Conservation (phyloP, 2,888 invertebrate species). For the Tipula vernalis region DNA sequence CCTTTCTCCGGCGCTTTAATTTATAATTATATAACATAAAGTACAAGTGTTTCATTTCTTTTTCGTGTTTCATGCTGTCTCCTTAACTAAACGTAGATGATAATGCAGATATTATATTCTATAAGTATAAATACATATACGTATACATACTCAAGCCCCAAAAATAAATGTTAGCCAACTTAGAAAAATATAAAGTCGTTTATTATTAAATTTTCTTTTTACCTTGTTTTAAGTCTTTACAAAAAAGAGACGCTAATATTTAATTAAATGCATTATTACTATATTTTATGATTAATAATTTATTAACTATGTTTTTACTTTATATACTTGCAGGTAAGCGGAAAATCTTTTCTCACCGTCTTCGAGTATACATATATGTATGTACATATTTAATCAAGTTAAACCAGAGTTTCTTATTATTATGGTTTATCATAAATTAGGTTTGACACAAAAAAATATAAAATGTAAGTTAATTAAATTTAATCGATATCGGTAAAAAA, state of each 20-base stretch:
- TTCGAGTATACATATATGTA: not conserved
- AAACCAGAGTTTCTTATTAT: no score
- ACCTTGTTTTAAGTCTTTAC: not conserved
- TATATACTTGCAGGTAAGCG: not conserved
- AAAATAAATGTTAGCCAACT: not conserved
- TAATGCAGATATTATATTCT: not conserved
- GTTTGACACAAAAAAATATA: not conserved
- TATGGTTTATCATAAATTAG: not conserved
- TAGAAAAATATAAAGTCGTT: not conserved
- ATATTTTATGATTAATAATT: not conserved
- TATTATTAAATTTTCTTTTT: not conserved
- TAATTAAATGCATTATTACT: not conserved
- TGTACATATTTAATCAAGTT: not conserved
- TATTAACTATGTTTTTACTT: not conserved
- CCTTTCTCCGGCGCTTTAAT: no score
- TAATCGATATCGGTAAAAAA: not conserved
- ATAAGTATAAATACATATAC: not conserved
- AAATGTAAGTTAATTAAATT: not conserved
- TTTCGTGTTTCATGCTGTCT: not conserved
- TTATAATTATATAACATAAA: no score
- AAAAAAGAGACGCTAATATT: not conserved
- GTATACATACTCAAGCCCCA: not conserved
- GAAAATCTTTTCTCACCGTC: not conserved
- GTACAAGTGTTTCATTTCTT: not conserved
- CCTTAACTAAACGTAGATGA: not conserved